Conservation (phyloP, 2,888 invertebrate species). For the Andrena praecox region DNA sequence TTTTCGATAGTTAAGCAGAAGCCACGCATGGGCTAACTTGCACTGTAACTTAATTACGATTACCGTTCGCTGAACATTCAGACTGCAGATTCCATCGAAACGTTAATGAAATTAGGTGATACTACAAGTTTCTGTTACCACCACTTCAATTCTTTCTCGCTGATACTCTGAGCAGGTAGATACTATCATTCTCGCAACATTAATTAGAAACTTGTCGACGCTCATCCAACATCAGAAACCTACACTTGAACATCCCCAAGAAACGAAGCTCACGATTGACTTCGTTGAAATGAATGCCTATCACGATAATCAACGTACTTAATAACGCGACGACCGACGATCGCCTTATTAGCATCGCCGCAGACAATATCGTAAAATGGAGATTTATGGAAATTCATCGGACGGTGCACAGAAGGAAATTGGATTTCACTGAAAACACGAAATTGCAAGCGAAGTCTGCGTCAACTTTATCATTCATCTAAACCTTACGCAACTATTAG, state of each 20-base stretch:
- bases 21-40: no score
- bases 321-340: background rate
- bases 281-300: background rate
- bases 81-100: no score
- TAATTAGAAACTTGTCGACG: background rate
- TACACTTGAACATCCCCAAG: background rate
- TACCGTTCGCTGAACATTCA: no score
- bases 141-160: no score
- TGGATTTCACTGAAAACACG: background rate
- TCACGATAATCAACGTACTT: background rate
- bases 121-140: no score
- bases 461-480: background rate
- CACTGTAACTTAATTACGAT: no score
- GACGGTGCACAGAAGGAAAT: background rate
- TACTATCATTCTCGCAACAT: background rate
- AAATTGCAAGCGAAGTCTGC: background rate
- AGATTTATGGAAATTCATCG: slow-evolving; percentile 1
- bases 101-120: no score
- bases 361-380: slow-evolving; percentile 1
- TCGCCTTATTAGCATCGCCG: background rate
- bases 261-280: background rate
- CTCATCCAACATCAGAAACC: background rate
- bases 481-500: background rate
- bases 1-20: no score
- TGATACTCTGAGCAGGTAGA: no score